Base-by-base conservation (phyloP, 2,113 vertebrate genomes). In the Hyaena hyaena region DNA sequence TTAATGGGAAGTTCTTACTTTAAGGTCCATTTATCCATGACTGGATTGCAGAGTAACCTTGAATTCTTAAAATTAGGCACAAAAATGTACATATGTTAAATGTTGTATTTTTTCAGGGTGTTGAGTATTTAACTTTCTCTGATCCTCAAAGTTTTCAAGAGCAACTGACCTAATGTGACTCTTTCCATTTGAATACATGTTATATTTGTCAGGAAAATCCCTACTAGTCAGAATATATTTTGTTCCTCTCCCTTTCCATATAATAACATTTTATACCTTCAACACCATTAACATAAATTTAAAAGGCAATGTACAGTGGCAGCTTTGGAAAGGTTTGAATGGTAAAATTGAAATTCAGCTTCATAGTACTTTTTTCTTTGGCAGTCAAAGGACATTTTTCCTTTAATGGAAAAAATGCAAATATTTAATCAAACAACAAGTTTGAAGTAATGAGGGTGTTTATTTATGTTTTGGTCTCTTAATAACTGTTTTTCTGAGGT, bases 391-490 rank as follows among this genome's bases (percentile, higher is more conserved):
- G 63, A 93, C 93, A 93, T 80, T 21, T 31, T 92, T 80, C 26
- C 33, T 91, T 91, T 68, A 94, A 90, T 88, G 45, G 48, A 16
- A 88, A 68, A 81, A 96, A 83, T 88, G 24, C 48, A 98, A 91
- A 77, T 96, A 93, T 96, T 97, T 94, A 93, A 91, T 95, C 33
- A 90, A 28, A 53, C 61, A 95, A 65, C 39, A 96, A 89, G 33
- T 43, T 85, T 61, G 31, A 71, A 90, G 93, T 90, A 88, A 93
- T 76, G 55, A 93, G 45, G 10, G 10, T 87, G 83, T 93, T 96
- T 96, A 95, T 77, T 95, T 79, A 79, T 93, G 77, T 77, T 80
- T 83, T 95, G 21, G 7, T 83, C 35, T 81, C 73, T 93, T 85
- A 87, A 63, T 58, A 88, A 85, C 4, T 92, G 43, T 82, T 88